phyloP scores from a whole-genome alignment of 2,888 invertebrate species.

The Netelia inedita region DNA sequence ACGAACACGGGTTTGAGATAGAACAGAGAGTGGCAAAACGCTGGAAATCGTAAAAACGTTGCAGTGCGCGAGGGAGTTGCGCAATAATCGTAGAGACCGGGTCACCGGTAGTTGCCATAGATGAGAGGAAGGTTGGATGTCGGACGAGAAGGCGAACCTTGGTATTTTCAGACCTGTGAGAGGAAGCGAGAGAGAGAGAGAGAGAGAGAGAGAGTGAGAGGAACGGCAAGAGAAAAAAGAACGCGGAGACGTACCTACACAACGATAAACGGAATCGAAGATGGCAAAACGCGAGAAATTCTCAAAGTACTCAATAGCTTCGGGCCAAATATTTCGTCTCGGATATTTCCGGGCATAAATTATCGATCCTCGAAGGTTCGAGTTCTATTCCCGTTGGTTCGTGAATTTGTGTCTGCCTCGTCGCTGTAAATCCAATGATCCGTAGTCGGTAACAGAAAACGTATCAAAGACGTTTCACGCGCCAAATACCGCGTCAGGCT shows the following conservation, averaged over 20 bases:
- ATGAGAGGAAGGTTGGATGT: conserved; percentile 51
- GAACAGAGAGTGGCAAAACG: conserved; percentile 1
- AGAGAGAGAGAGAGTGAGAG: background rate
- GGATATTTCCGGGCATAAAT: conserved; percentile 45
- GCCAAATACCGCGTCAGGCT: conserved; percentile 22
- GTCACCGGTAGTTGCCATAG: conserved; percentile 30
- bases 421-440: background rate
- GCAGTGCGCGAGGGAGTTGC: conserved; percentile 41
- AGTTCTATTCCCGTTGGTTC: background rate
- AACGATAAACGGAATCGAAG: background rate
- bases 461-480: conserved; percentile 5
- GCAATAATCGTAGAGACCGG: conserved; percentile 58
- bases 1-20: background rate
- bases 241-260: background rate
- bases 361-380: conserved; percentile 3
- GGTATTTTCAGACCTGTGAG: conserved; percentile 57
- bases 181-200: conserved; percentile 18
- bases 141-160: conserved; percentile 57
- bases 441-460: background rate
- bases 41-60: conserved; percentile 63
- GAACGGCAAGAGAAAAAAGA: background rate
- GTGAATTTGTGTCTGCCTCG: background rate
- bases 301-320: conserved; percentile 33
- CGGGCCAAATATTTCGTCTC: conserved; percentile 20
- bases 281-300: conserved; percentile 27